phyloP scores from a whole-genome alignment of 92 coral and sea anemone genomes.

The Phenganax marumi region DNA sequence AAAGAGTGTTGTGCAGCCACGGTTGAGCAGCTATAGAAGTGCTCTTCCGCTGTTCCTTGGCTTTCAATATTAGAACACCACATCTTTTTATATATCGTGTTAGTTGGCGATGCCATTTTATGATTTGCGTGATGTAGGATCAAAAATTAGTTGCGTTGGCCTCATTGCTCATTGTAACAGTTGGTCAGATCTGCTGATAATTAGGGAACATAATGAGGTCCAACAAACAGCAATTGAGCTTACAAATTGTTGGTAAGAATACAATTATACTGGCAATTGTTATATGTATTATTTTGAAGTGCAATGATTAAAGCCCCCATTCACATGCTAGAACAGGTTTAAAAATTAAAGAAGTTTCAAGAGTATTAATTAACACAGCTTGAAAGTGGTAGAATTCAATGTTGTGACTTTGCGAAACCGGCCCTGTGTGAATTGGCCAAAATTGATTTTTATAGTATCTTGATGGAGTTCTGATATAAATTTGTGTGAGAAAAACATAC shows the following conservation, averaged over 20 bases:
- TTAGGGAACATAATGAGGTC: background rate
- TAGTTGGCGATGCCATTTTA: background rate
- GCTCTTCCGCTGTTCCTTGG: constrained; percentile 28
- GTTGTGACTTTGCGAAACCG: too few species aligned
- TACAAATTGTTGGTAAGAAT: constrained; percentile 22
- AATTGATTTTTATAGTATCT: too few species aligned
- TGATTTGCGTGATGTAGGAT: too few species aligned
- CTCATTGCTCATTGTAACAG: background rate
- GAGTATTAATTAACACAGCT: too few species aligned
- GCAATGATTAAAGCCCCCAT: too few species aligned
- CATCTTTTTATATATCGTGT: background rate
- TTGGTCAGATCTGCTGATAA: background rate
- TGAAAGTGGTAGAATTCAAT: too few species aligned
- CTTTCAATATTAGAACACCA: background rate
- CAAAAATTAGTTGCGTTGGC: background rate
- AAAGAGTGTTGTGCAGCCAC: constrained; percentile 1
- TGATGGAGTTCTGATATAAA: too few species aligned
- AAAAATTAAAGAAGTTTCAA: too few species aligned
- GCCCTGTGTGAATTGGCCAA: too few species aligned
- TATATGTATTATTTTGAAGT: too few species aligned
- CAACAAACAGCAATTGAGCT: constrained; percentile 4
- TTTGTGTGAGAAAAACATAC: too few species aligned
- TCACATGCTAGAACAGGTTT: too few species aligned
- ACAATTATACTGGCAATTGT: background rate
- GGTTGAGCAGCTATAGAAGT: constrained; percentile 22